Base-by-base conservation (phyloP, 2,888 invertebrate species). In the Bombylius major region DNA sequence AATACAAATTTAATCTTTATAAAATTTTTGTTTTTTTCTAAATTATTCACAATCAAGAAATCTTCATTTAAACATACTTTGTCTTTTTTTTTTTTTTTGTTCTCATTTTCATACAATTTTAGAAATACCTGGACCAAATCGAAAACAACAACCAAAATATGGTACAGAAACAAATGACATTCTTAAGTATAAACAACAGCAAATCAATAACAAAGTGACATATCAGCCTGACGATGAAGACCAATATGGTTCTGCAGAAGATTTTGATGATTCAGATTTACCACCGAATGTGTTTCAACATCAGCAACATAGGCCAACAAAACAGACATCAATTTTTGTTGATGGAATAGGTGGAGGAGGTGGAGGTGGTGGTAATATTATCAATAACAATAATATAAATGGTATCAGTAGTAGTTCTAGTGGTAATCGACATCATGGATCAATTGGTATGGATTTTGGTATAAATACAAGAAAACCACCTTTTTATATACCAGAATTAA, bases 81-180 rank as follows among this genome's bases (percentile, higher is more conserved):
- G 23, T 3, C 23, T 3, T 23, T 23, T 23, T 23, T 23, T 23
- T 23, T 23, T n/a, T n/a, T n/a, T n/a, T n/a, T n/a, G n/a, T n/a
- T n/a, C n/a, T 23, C 23, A 23, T 23, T 23, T 23, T 2, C 23
- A 23, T 55, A 57, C 50, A 59, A 56, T 55, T 57, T 56, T 78
- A 89, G 88, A 87, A 76, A 89, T 88, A 64, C 84, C 86, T n/a
- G 86, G 86, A 42, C 83, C 85, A 9, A 81, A 82, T 47, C 71
- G 78, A 58, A 78, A 75, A 65, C 77, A 78, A 51, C 76, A 78
- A 62, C 78, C 79, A 45, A 71, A 74, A 51, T 70, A 70, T 55
- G 76, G 72, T 59, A 67, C 69, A 61, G 72, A 73, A 67, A 69
- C 72, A 65, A 74, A 74, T 67, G 74, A 74, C 62, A 67, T 73